Conservation (phyloP, 2,888 invertebrate species). For the Xylocampa areola region DNA sequence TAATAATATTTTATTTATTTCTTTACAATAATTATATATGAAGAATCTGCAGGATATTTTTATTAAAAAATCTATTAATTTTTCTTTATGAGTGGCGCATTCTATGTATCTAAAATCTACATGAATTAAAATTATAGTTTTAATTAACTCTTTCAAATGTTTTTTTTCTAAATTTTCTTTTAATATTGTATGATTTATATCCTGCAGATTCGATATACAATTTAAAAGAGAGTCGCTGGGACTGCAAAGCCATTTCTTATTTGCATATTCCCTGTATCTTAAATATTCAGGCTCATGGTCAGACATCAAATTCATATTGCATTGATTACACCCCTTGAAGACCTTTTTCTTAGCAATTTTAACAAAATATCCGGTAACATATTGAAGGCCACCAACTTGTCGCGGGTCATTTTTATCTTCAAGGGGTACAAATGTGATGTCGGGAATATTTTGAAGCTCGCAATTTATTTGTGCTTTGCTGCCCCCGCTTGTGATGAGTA, state of each 20-base stretch:
- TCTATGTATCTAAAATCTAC: background rate
- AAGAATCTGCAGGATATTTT: constrained; percentile 11
- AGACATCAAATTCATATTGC: constrained; percentile 2
- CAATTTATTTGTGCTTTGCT: background rate
- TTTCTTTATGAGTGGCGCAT: background rate
- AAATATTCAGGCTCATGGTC: background rate
- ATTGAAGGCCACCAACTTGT: background rate
- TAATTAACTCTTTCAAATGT: constrained; percentile 3
- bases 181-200: background rate
- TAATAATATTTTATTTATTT: constrained; percentile 5
- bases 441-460: background rate
- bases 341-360: constrained; percentile 12
- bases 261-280: background rate
- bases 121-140: background rate
- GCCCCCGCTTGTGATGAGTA: constrained; percentile 11
- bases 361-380: constrained; percentile 8
- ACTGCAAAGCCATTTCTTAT: background rate
- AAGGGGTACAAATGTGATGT: constrained; percentile 5
- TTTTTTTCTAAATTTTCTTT: constrained; percentile 8
- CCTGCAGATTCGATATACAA: background rate
- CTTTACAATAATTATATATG: constrained; percentile 10
- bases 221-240: constrained; percentile 1
- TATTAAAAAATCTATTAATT: constrained; percentile 7
- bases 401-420: constrained; percentile 3
- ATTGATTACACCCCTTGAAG: constrained; percentile 8